A percentile compares a stretch with the other conserved stretches of the same genome.
phyloP scores from a whole-genome alignment of 2,113 vertebrate genomes.

The Crotalus tigris region DNA sequence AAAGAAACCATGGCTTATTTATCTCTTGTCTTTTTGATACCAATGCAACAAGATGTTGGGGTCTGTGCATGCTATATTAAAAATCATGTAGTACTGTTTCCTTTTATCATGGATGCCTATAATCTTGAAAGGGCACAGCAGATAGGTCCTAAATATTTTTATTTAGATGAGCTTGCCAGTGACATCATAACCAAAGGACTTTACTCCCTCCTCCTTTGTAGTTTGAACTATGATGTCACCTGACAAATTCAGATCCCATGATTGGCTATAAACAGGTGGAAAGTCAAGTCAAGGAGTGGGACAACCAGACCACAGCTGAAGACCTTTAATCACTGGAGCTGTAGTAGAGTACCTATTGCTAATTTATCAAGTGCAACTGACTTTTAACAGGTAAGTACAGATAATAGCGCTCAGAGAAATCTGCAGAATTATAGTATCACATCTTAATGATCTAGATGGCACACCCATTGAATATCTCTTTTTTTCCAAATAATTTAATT shows the following conservation, averaged over 20 bases:
- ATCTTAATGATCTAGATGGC: background rate
- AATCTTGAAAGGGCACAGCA: background rate
- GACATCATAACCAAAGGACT: conserved; percentile 43
- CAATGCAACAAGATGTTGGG: background rate
- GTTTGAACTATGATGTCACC: conserved; percentile 50
- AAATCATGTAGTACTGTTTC: background rate
- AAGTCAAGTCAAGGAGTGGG: conserved; percentile 15
- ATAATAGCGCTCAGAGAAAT: background rate
- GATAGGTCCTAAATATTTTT: background rate
- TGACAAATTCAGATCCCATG: background rate
- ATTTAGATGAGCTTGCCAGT: background rate
- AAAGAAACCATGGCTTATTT: background rate
- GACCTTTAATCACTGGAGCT: background rate
- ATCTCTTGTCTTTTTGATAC: background rate
- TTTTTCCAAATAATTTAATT: background rate
- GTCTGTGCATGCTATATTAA: background rate
- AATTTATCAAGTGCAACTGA: background rate
- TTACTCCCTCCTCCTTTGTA: background rate
- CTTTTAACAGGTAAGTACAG: conserved; percentile 5
- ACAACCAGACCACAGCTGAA: conserved; percentile 6
- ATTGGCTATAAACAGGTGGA: background rate
- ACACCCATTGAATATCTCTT: background rate
- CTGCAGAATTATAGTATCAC: background rate
- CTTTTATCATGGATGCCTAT: background rate
- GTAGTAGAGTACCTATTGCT: background rate